Evolutionary conservation across 2,888 invertebrate genomes (phyloP).

Genomic region (Spicauda simplicius): DNA sequence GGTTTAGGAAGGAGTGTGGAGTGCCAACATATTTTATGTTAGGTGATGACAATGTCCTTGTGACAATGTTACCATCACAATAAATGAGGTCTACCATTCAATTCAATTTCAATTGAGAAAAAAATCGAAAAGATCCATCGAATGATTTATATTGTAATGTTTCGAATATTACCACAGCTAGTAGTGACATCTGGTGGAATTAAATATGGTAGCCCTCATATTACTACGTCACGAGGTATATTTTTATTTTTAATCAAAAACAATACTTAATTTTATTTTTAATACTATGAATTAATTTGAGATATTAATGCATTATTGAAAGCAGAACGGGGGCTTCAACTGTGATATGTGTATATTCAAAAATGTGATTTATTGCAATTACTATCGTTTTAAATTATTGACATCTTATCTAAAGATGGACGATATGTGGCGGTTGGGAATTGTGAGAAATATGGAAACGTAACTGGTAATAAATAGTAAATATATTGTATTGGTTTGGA

Average conservation of each 20-base stretch:
- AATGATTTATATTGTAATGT: neutral
- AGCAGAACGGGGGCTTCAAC: conserved; percentile 46
- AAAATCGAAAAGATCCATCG: too few relatives aligned
- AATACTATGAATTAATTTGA: conserved; percentile 14
- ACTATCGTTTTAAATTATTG: conserved; percentile 51
- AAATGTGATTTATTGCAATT: conserved; percentile 64
- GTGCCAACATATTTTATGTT: conserved; percentile 1
- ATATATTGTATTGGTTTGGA: too few relatives aligned
- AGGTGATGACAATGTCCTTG: too few relatives aligned
- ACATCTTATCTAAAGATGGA: conserved; percentile 50
- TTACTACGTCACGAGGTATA: neutral
- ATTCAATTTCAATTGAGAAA: too few relatives aligned
- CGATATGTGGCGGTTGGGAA: conserved; percentile 49
- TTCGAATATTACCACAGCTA: neutral
- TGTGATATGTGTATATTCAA: conserved; percentile 57
- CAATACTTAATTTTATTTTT: neutral
- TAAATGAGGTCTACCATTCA: conserved; percentile 12
- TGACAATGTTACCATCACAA: conserved; percentile 1
- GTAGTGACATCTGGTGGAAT: conserved; percentile 15
- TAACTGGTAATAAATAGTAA: conserved; percentile 10
- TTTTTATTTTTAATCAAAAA: conserved; percentile 7
- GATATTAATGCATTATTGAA: conserved; percentile 11
- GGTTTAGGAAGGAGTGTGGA: neutral
- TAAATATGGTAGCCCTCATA: conserved; percentile 13
- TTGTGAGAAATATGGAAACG: neutral